Evolutionary conservation across 2,797 vertebrate species (phyloP).

Genomic region (Phoebastria nigripes): DNA sequence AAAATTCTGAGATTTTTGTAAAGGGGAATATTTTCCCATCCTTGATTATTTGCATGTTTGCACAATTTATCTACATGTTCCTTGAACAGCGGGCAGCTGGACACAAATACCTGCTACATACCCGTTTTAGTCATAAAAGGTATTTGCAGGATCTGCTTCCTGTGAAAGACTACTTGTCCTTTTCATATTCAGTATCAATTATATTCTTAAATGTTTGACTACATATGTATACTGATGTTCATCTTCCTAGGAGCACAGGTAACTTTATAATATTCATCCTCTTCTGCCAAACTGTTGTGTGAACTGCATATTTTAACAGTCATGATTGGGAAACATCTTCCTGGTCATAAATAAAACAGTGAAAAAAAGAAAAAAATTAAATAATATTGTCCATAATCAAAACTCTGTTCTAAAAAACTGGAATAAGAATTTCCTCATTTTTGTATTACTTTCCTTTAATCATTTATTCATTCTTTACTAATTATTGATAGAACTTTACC

Average conservation of each 20-base stretch:
- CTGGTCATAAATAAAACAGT: not conserved
- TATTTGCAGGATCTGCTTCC: not conserved
- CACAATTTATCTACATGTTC: not conserved
- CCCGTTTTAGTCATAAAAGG: not conserved
- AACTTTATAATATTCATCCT: not conserved
- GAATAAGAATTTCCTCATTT: not conserved
- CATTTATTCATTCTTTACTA: not conserved
- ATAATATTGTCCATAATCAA: not conserved
- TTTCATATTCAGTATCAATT: not conserved
- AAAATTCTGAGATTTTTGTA: not conserved
- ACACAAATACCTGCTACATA: not conserved
- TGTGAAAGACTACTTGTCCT: not conserved
- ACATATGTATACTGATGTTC: not conserved
- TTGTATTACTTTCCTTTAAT: not conserved
- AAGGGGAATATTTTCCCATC: not conserved
- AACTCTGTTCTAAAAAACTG: not conserved
- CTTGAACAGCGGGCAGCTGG: not conserved
- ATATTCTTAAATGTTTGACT: not conserved
- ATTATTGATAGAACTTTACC: not conserved
- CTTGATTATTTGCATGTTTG: not conserved
- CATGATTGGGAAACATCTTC: not conserved
- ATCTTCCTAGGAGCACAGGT: not conserved
- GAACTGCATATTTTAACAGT: not conserved
- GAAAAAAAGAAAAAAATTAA: not conserved
- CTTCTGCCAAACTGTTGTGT: not conserved